Percentiles rank a stretch among this genome's conserved stretches.
Conservation (phyloP, 2,888 invertebrate genomes). For the Cordilura impudica region DNA sequence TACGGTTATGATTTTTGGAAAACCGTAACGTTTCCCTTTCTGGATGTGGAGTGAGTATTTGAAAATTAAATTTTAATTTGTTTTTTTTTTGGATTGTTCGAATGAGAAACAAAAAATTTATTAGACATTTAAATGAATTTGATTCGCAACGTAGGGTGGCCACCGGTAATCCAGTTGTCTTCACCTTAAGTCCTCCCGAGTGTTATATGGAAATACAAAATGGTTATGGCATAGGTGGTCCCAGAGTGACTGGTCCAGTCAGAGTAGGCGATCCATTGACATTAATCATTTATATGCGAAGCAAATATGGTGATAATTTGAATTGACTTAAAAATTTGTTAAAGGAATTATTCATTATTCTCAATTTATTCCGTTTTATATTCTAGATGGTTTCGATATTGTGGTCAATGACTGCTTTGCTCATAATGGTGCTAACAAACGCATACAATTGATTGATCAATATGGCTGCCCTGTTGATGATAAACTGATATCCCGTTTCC, state of each 20-base stretch:
- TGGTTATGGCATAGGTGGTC: conserved; percentile 92
- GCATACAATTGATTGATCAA: conserved; percentile 94
- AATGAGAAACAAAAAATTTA: conserved; percentile 51
- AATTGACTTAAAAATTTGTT: too few relatives aligned
- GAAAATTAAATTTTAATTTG: neutral
- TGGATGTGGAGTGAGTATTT: conserved; percentile 93
- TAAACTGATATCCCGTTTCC: conserved; percentile 93
- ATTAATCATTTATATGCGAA: conserved; percentile 94
- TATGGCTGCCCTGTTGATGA: conserved; percentile 96
- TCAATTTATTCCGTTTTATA: neutral
- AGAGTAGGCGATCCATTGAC: conserved; percentile 95
- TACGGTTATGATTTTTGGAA: conserved; percentile 98
- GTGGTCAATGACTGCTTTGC: conserved; percentile 96
- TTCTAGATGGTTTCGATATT: conserved; percentile 93
- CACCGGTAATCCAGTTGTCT: conserved; percentile 95
- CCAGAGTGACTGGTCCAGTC: conserved; percentile 91
- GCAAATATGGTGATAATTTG: conserved; percentile 87
- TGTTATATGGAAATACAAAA: conserved; percentile 97
- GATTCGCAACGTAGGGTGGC: conserved; percentile 84
- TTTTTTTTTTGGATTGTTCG: conserved; percentile 19
- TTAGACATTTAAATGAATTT: conserved; percentile 55
- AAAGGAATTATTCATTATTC: neutral
- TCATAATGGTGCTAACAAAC: conserved; percentile 94
- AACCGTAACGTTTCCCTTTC: conserved; percentile 95
- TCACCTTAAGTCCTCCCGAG: conserved; percentile 94